These are phyloP conservation scores for Poeciliopsis prolifica DNA, from an alignment of 2,113 vertebrate species.

Conservation along the genomic window DNA sequence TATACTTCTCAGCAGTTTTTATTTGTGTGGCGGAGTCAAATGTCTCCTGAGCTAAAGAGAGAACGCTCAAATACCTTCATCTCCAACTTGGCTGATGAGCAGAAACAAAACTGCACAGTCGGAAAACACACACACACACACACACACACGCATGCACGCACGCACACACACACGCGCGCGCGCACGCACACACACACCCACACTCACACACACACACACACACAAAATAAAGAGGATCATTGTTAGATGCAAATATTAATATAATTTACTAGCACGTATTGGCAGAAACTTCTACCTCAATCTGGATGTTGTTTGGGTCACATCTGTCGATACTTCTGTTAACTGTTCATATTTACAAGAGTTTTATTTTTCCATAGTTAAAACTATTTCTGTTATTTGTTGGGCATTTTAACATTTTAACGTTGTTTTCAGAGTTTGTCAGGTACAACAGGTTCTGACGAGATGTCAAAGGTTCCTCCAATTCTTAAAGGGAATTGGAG, in stretches of 20 bases:
- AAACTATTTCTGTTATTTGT: too few species aligned
- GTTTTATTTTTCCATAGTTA: not conserved
- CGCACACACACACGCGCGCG: too few species aligned
- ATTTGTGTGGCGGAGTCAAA: not conserved
- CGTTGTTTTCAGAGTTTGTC: not conserved
- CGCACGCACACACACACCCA: too few species aligned
- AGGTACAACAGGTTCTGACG: too few species aligned
- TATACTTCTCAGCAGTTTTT: not conserved
- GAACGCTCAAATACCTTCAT: not conserved
- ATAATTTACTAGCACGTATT: not conserved
- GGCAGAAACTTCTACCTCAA: not conserved
- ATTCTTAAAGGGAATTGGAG: too few species aligned
- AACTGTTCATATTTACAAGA: not conserved
- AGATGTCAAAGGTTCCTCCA: too few species aligned
- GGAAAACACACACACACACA: not conserved
- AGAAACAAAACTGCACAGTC: not conserved
- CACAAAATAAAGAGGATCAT: not conserved
- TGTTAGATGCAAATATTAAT: not conserved
- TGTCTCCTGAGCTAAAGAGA: constrained; percentile 7
- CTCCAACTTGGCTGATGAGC: not conserved
- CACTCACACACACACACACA: too few species aligned
- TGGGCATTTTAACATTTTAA: not conserved
- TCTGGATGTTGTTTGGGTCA: not conserved
- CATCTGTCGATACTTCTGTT: not conserved
- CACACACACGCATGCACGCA: too few species aligned